Percentiles rank a stretch among this genome's conserved stretches.
phyloP scores from a whole-genome alignment of 1,140 invertebrate genomes.

The Zaprionus kolodkinae region DNA sequence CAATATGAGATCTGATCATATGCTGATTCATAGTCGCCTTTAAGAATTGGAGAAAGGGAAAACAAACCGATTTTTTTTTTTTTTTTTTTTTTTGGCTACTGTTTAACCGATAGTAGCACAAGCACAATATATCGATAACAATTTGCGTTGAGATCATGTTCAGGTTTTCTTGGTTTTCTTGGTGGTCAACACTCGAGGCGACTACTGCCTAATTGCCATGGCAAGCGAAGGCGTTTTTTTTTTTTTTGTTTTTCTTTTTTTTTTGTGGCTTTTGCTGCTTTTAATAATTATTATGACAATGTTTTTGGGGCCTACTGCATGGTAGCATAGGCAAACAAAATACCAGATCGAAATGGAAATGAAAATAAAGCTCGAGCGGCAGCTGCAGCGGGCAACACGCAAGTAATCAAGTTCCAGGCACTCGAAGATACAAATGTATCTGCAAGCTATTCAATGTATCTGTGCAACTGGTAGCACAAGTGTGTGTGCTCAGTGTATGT shows the following conservation, averaged over 20 bases:
- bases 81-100: conserved; percentile 17
- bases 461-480: conserved; percentile 23
- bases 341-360: conserved; percentile 58
- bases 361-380: conserved; percentile 41
- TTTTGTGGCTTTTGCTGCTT: conserved; percentile 18
- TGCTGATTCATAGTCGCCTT: conserved; percentile 26
- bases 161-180: conserved; percentile 15
- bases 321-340: conserved; percentile 70
- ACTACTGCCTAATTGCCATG: conserved; percentile 58
- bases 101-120: conserved; percentile 10
- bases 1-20: neutral
- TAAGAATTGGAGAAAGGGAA: conserved; percentile 28
- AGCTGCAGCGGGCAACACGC: conserved; percentile 52
- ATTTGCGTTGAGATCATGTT: conserved; percentile 30
- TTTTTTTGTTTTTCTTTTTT: conserved; percentile 4
- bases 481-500: conserved; percentile 13
- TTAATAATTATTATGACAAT: conserved; percentile 80
- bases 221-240: conserved; percentile 41
- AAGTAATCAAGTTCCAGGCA: conserved; percentile 51
- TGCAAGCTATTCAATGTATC: conserved; percentile 2
- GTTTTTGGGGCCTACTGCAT: conserved; percentile 41
- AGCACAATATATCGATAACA: conserved; percentile 23
- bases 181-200: conserved; percentile 1
- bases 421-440: conserved; percentile 40
- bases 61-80: neutral